A percentile compares a stretch with the other conserved stretches of the same genome.
Evolutionary conservation across 2,113 vertebrate genomes (phyloP).

Genomic region (Macrotis lagotis): DNA sequence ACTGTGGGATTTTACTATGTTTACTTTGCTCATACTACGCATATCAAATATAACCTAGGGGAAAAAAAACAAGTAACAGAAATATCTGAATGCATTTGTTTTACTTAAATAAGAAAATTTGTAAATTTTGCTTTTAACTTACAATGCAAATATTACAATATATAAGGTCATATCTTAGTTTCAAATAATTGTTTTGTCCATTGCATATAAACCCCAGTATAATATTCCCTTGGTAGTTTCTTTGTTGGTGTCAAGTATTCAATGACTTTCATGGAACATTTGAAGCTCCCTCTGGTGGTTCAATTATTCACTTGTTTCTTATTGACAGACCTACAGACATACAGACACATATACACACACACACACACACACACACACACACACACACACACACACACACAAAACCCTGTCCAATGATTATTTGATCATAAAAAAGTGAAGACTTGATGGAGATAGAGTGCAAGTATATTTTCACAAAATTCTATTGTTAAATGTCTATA

Average conservation of each 20-base stretch:
- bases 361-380: neutral
- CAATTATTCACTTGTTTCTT: neutral
- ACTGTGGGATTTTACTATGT: neutral
- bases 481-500: neutral
- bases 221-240: neutral
- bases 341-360: neutral
- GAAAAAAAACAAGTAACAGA: neutral
- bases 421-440: neutral
- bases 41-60: neutral
- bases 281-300: conserved; percentile 14
- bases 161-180: neutral
- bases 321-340: neutral
- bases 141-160: neutral
- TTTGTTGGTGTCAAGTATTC: conserved; percentile 19
- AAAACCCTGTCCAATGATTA: neutral
- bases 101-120: neutral
- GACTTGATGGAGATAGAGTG: neutral
- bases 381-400: too few relatives aligned
- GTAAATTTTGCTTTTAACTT: neutral
- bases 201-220: neutral
- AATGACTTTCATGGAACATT: conserved; percentile 14
- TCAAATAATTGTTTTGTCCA: neutral
- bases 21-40: neutral
- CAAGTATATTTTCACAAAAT: neutral
- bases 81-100: neutral